phyloP scores from a whole-genome alignment of 1,140 invertebrate genomes.

The Araneus ventricosus region DNA sequence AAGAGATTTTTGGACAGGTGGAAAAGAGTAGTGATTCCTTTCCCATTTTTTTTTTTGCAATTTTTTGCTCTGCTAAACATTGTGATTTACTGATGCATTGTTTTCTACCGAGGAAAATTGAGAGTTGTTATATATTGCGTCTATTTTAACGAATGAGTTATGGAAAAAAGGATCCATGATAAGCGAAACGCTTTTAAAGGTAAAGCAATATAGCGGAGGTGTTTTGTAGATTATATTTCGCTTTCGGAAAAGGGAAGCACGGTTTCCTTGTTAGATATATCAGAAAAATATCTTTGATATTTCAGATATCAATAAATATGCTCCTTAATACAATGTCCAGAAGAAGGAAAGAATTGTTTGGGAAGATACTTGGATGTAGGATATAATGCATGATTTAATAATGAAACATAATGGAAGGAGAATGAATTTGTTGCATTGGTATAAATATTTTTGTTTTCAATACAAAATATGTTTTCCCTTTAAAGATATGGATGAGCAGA shows the following conservation, averaged over 20 bases:
- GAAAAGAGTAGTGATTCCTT: conserved; percentile 3
- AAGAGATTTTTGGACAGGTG: conserved; percentile 27
- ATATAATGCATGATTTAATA: too few relatives aligned
- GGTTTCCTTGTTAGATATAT: too few relatives aligned
- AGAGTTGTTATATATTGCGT: neutral
- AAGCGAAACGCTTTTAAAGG: neutral
- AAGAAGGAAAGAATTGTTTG: too few relatives aligned
- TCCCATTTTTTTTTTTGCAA: neutral
- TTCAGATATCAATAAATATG: too few relatives aligned
- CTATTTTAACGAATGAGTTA: conserved; percentile 9
- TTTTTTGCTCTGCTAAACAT: neutral
- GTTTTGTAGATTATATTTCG: neutral
- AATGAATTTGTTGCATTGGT: too few relatives aligned
- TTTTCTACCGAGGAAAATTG: neutral
- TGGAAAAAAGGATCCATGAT: neutral
- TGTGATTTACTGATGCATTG: conserved; percentile 1
- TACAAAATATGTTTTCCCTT: too few relatives aligned
- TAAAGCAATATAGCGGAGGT: neutral
- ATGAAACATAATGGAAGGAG: too few relatives aligned
- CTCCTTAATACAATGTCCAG: too few relatives aligned
- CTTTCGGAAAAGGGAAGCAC: neutral
- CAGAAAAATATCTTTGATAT: too few relatives aligned
- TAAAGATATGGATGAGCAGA: too few relatives aligned
- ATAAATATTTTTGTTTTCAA: too few relatives aligned
- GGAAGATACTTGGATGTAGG: too few relatives aligned